Evolutionary conservation across 2,888 invertebrate species (phyloP), one percentile per base, ranked within the genome.

Genomic region (Leptinotarsa rubiginosa): DNA sequence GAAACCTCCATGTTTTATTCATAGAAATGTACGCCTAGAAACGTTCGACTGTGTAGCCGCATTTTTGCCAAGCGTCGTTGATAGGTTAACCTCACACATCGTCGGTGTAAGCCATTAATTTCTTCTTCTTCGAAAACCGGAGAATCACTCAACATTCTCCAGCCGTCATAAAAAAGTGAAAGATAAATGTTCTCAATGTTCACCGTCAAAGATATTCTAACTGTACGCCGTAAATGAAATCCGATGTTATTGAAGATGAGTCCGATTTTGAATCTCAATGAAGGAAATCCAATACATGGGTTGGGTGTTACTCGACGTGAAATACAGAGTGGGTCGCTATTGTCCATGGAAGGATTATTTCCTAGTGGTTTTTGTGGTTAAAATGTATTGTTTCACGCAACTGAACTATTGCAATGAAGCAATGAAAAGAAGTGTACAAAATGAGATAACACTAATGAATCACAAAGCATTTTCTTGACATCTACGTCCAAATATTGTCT

Each of bases 101-200:
- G 74, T 68, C 52, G 68, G 64, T 75, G 69, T 65, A 49, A 47
- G 71, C 64, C 66, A 75, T 72, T 75, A 72, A 75, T 74, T 70
- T 70, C 66, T 66, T 47, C 65, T 67, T 69, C 41, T 41, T 64
- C 47, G 59, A 67, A 74, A 74, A 74, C 70, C 62, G 50, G 62
- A 70, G 66, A 62, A 69, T 69, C 69, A 47, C 69, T 56, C 47
- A 69, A 69, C 69, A 69, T 69, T 69, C 56, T 41, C 56, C 20
- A 15, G 7, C 69, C 56, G 52, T 69, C 22, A 56, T 31, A 69
- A 69, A 69, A 56, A 69, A 59, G 56, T 56, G 47, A 41, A 56
- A 56, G 69, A 69, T 56, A 59, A 56, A 69, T 69, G 69, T 69
- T 25, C 47, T 56, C 56, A 56, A 56, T 56, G 15, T 56, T 22